Evolutionary conservation across 1,140 invertebrate species (phyloP).

Genomic region (Lucilia sericata): DNA sequence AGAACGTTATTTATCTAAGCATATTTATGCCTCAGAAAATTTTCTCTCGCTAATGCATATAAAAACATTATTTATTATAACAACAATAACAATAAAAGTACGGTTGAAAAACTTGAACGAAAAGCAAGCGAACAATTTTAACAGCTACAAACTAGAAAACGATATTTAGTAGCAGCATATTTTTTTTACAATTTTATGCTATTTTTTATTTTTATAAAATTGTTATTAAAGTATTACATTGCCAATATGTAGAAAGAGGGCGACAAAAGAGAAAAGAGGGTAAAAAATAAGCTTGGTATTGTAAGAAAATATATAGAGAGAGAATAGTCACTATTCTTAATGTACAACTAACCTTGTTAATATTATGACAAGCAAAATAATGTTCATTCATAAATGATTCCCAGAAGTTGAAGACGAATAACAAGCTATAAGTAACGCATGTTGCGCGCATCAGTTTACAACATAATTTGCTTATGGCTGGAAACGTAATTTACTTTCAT

Average conservation of each 20-base stretch:
- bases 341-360: not conserved
- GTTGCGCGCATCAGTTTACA: constrained; percentile 9
- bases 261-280: not conserved
- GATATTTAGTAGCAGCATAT: no score
- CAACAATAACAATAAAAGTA: no score
- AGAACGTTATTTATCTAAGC: no score
- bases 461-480: not conserved
- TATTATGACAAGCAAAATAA: constrained; percentile 2
- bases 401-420: not conserved
- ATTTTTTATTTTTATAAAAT: not conserved
- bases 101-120: no score
- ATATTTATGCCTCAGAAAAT: no score
- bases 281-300: no score
- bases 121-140: not conserved
- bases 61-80: no score
- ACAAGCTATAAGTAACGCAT: not conserved
- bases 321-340: not conserved
- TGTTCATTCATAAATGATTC: not conserved
- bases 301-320: not conserved
- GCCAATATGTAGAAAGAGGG: not conserved
- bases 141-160: not conserved
- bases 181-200: no score
- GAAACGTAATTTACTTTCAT: not conserved
- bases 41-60: no score
- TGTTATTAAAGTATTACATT: constrained; percentile 18